These are phyloP conservation scores for Mesoclemmys tuberculata DNA, from an alignment of 2,113 vertebrate species.

Conservation along the genomic window DNA sequence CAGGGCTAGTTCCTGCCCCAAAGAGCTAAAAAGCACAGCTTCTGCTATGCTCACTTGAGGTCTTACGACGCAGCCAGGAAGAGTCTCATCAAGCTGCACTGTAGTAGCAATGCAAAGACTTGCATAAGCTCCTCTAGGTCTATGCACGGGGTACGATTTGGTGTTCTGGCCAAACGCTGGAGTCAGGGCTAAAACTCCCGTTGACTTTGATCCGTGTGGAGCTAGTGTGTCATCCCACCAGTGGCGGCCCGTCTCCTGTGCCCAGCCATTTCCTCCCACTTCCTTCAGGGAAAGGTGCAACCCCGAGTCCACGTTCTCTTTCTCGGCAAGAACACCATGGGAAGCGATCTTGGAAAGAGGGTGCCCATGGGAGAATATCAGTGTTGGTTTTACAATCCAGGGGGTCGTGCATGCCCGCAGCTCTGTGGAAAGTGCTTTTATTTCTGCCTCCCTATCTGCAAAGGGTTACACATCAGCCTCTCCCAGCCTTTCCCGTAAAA, in stretches of 20 bases:
- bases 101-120: neutral
- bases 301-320: neutral
- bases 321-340: neutral
- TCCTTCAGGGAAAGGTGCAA: accelerated
- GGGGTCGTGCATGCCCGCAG: neutral
- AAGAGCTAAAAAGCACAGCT: neutral
- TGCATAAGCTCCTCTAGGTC: neutral
- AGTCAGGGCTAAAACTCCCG: neutral
- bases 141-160: neutral
- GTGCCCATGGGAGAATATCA: neutral
- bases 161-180: neutral
- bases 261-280: neutral
- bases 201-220: neutral
- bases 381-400: neutral
- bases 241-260: neutral
- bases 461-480: neutral
- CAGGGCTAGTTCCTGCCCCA: neutral
- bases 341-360: neutral
- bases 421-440: neutral
- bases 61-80: neutral
- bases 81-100: neutral
- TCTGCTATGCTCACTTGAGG: neutral
- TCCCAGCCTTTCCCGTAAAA: neutral
- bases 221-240: neutral
- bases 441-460: neutral